Evolutionary conservation across 2,797 vertebrate species (phyloP).

Genomic region (Acipenser oxyrinchus): DNA sequence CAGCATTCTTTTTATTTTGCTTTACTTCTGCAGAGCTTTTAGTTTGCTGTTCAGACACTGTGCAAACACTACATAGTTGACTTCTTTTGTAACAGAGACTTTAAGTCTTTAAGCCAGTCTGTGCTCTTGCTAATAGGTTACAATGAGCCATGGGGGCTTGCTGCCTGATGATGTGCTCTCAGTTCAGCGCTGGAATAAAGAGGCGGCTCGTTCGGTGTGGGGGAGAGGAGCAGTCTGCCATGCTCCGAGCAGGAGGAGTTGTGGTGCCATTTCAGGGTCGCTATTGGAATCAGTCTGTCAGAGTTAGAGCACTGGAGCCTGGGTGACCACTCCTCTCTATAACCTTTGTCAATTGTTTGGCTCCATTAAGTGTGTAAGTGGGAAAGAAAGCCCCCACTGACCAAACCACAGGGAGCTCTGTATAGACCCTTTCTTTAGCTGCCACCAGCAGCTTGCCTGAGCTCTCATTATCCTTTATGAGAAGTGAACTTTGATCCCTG

Average conservation of each 20-base stretch:
- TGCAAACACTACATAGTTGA: conserved; percentile 53
- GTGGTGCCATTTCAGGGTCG: conserved; percentile 75
- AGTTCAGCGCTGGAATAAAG: conserved; percentile 66
- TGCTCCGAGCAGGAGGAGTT: conserved; percentile 42
- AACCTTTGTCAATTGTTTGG: conserved; percentile 71
- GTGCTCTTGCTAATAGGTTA: conserved; percentile 48
- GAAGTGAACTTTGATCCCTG: conserved; percentile 69
- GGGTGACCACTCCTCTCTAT: conserved; percentile 67
- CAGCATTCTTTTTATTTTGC: too few relatives aligned
- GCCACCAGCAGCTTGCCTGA: conserved; percentile 71
- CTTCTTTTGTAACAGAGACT: conserved; percentile 23
- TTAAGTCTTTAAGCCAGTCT: conserved; percentile 20
- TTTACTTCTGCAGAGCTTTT: conserved; percentile 30
- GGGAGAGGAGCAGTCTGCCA: conserved; percentile 64
- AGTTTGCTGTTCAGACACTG: conserved; percentile 40
- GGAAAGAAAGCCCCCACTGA: conserved; percentile 61
- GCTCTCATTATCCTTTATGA: conserved; percentile 82
- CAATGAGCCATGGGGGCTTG: conserved; percentile 43
- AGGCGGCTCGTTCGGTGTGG: conserved; percentile 57
- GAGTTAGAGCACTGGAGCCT: conserved; percentile 64
- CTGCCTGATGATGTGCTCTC: conserved; percentile 30
- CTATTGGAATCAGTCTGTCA: conserved; percentile 66
- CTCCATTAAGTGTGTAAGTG: conserved; percentile 68
- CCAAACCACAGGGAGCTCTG: conserved; percentile 66
- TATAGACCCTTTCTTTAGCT: conserved; percentile 68